Base-by-base conservation (phyloP, 1,140 invertebrate species). In the Phortica variegata region DNA sequence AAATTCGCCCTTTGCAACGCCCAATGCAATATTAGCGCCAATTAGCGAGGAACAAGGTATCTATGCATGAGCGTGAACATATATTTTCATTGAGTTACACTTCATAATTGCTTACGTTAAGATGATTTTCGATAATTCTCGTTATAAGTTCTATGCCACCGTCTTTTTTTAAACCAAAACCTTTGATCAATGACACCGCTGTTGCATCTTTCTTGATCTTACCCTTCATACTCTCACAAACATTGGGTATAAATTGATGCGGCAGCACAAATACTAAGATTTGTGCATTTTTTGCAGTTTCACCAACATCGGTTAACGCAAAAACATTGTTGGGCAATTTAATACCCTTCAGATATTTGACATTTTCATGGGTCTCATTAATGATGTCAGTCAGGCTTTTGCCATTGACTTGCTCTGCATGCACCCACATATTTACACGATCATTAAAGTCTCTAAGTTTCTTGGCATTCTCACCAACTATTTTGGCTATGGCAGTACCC, bases 91-190 rank as follows among this genome's bases (percentile, higher is more conserved):
- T 40, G 38, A 40, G 9, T n/a, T n/a, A n/a, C n/a, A n/a, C n/a
- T n/a, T n/a, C n/a, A 61, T 17, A 32, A 15, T 39, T 7, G 36
- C 48, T 58, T 52, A 61, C 73, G 61, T 89, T 85, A 37, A 99
- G 79, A 52, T 87, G 81, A 31, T 85, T 81, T 17, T 87, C 84
- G 59, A 99, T 97, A 43, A 96, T 92, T 66, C 95, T 88, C 1
- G 95, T 98, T 58, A 99, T 97, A n/a, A 99, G 81, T 61, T 92
- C 87, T 75, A 98, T 94, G 42, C 94, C 93, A 56, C 93, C 93
- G 42, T 88, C 90, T 76, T 90, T 88, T 34, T 87, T 87, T 58
- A 86, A 84, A 73, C 93, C 91, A 76, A 98, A 97, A 52, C 95
- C 95, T 90, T 99, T 99, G 60, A 98, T 95, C 10, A 99, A 82